Evolutionary conservation across 2,797 vertebrate genomes (phyloP).

Genomic region (Alectoris magna): DNA sequence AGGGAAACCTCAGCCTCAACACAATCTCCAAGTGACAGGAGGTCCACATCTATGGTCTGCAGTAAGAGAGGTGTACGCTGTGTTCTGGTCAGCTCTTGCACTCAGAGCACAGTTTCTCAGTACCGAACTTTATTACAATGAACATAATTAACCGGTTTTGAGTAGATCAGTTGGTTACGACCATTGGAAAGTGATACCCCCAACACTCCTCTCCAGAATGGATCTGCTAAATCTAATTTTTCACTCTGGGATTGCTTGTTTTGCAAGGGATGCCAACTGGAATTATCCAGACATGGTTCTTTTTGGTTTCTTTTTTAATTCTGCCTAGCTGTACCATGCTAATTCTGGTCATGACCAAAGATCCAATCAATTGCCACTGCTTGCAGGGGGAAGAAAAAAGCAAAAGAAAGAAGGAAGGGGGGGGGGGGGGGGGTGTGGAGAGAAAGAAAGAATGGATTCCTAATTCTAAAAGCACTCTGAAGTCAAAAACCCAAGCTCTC

Average conservation of each 20-base stretch:
- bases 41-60: constrained; percentile 2
- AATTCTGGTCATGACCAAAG: neutral
- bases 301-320: neutral
- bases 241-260: constrained; percentile 38
- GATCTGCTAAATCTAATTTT: constrained; percentile 31
- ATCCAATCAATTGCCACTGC: neutral
- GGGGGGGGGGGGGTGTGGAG: too few species aligned
- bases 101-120: constrained; percentile 27
- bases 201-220: constrained; percentile 19
- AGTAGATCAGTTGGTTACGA: constrained; percentile 42
- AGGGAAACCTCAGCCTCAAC: constrained; percentile 56
- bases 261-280: constrained; percentile 1
- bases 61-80: neutral
- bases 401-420: too few species aligned
- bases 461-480: neutral
- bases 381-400: neutral
- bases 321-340: neutral
- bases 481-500: neutral
- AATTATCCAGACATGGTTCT: neutral
- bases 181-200: constrained; percentile 37
- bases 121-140: neutral
- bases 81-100: neutral
- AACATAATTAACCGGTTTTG: constrained; percentile 50
- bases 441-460: neutral
- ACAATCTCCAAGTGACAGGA: constrained; percentile 39